Percentiles rank a stretch among this genome's conserved stretches.
phyloP scores from a whole-genome alignment of 1,140 invertebrate genomes.

The Drosophila navojoa region DNA sequence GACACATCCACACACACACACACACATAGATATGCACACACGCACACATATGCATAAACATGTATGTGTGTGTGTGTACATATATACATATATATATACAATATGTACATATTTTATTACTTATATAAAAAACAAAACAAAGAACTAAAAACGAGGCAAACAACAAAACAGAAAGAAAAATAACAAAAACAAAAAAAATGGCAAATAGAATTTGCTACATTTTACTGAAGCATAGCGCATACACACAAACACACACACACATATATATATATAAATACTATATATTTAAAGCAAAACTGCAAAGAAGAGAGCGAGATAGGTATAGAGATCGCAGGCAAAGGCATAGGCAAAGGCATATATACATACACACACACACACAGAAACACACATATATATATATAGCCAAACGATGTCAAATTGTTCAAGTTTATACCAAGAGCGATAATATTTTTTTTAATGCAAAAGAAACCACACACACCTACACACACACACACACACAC shows the following conservation, averaged over 20 bases:
- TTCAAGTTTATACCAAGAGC: slow-evolving; percentile 75
- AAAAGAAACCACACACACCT: slow-evolving; percentile 9
- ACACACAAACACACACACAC: slow-evolving; percentile 51
- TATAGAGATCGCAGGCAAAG: slow-evolving; percentile 31
- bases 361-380: no score
- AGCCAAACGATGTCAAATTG: slow-evolving; percentile 60
- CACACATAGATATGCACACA: slow-evolving; percentile 34
- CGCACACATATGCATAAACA: slow-evolving; percentile 50
- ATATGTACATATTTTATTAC: slow-evolving; percentile 81
- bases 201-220: slow-evolving; percentile 43
- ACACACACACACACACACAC: slow-evolving; percentile 11
- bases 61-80: not conserved
- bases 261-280: slow-evolving; percentile 34
- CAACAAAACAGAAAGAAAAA: slow-evolving; percentile 35
- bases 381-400: no score
- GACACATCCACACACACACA: slow-evolving; percentile 26
- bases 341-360: slow-evolving; percentile 49
- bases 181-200: slow-evolving; percentile 26
- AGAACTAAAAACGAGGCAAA: slow-evolving; percentile 64
- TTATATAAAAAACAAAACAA: slow-evolving; percentile 43
- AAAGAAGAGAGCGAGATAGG: not conserved
- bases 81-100: slow-evolving; percentile 53
- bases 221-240: slow-evolving; percentile 56
- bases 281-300: slow-evolving; percentile 36
- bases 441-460: slow-evolving; percentile 65